Base-by-base conservation (phyloP, 1,140 invertebrate genomes). In the Halyomorpha halys region DNA sequence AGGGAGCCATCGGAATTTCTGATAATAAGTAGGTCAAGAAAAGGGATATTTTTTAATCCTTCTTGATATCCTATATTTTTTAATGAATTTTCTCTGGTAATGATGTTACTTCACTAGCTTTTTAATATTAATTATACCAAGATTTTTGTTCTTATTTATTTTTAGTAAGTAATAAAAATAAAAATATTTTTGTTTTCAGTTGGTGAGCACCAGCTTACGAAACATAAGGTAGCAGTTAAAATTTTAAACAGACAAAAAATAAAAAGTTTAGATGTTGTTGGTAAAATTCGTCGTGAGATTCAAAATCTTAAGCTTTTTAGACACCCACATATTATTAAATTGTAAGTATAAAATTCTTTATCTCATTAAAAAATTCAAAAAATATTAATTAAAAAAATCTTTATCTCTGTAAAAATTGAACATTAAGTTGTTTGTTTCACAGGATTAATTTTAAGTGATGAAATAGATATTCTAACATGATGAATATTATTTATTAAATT, bases 241-340 rank as follows among this genome's bases (percentile, higher is more conserved):
- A 99, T 99, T 68, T 76, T 99, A 23, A 99, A 99, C 76, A 81
- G 97, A 27, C 92, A 98, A 71, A 98, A 98, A 76, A 99, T 99
- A 44, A 99, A 99, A 76, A 97, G 90, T 73, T 79, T 99, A 3
- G 97, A 99, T 85, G 97, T 99, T 3, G 97, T 99, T 45, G 94
- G 95, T 3, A 99, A 99, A 79, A 99, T 99, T 69, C 81, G 94
- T 59, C 80, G 97, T 64, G 97, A 99, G 78, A 99, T 99, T 72
- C 96, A 99, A 76, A 99, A 99, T 80, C 81, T 99, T 2, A 98
- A 98, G 74, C 80, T 99, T 1, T 99, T 99, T 73, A 82, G 97
- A 65, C 97, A 99, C 82, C 97, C 97, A 18, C 97, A 99, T 75
- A 99, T 99, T 68, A 99, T 99, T 66, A 98, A 98, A 82, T 76